These are phyloP conservation scores for Agriotes lineatus DNA, from an alignment of 2,888 invertebrate genomes.

Conservation along the genomic window DNA sequence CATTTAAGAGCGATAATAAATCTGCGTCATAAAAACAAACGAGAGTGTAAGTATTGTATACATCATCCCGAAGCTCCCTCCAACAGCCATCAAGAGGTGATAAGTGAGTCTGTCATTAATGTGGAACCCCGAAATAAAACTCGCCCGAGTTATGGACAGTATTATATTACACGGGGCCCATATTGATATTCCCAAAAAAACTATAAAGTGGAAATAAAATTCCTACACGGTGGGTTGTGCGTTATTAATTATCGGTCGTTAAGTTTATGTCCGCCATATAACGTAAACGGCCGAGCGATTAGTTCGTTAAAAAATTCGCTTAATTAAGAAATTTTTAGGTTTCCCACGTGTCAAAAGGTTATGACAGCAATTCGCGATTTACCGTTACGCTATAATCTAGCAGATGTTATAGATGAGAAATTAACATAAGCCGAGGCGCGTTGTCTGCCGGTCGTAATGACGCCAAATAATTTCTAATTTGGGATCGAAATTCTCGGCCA, in stretches of 20 bases:
- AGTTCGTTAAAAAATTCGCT: conserved; percentile 27
- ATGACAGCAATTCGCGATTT: conserved; percentile 34
- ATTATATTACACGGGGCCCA: conserved; percentile 45
- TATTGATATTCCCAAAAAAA: conserved; percentile 14
- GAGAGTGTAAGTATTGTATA: too few relatives aligned
- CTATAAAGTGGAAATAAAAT: conserved; percentile 24
- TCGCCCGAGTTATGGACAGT: conserved; percentile 44
- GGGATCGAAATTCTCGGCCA: neutral
- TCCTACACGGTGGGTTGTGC: conserved; percentile 14
- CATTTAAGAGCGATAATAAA: too few relatives aligned
- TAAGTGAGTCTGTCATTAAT: conserved; percentile 46
- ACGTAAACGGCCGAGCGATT: conserved; percentile 16
- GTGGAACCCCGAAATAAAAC: conserved; percentile 45
- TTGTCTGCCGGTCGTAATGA: conserved; percentile 17
- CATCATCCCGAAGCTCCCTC: conserved; percentile 44
- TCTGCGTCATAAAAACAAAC: too few relatives aligned
- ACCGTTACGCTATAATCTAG: conserved; percentile 36
- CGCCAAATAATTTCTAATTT: conserved; percentile 20
- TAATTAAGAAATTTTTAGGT: conserved; percentile 39
- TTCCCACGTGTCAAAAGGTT: conserved; percentile 42
- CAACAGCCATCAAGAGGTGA: conserved; percentile 45
- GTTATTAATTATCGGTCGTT: conserved; percentile 16
- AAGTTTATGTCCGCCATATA: conserved; percentile 8
- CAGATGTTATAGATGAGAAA: conserved; percentile 36
- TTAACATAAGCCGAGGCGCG: conserved; percentile 27